Conservation (phyloP, 1,140 invertebrate species). For the Drosophila chauvacae region DNA sequence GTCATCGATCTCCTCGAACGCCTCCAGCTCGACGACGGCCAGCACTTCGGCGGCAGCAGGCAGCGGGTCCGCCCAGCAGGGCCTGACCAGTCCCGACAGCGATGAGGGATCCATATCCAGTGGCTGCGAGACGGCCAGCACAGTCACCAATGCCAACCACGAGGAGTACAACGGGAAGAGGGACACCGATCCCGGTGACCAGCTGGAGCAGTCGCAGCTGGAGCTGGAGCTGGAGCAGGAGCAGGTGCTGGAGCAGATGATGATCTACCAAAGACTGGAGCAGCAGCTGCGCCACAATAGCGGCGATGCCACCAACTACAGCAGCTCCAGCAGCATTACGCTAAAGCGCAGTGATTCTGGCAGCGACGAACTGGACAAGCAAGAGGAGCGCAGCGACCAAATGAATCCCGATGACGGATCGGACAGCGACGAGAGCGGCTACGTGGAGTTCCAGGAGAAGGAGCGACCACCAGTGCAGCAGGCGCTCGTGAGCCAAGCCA, state of each 20-base stretch:
- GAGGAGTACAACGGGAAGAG: conserved; percentile 59
- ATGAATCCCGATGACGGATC: conserved; percentile 64
- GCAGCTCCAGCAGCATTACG: conserved; percentile 81
- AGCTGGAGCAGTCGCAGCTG: conserved; percentile 56
- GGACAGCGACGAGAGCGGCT: conserved; percentile 86
- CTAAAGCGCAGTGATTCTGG: conserved; percentile 65
- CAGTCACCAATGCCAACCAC: conserved; percentile 85
- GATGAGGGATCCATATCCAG: conserved; percentile 92
- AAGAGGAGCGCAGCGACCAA: conserved; percentile 23
- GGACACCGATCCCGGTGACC: conserved; percentile 18
- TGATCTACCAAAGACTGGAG: conserved; percentile 83
- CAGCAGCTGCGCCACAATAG: conserved; percentile 72
- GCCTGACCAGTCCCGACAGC: conserved; percentile 86
- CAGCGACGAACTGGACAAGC: conserved; percentile 47
- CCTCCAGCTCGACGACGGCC: conserved; percentile 81
- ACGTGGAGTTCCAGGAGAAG: conserved; percentile 85
- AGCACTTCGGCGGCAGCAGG: conserved; percentile 53
- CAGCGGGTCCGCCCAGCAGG: conserved; percentile 67
- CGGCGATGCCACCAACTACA: conserved; percentile 75
- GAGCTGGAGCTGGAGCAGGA: conserved; percentile 59
- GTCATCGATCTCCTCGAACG: conserved; percentile 80
- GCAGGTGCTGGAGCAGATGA: conserved; percentile 73
- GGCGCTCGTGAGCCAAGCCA: conserved; percentile 14
- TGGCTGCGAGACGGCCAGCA: conserved; percentile 91
- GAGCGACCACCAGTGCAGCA: conserved; percentile 39